These are phyloP conservation scores for Ectemnius cavifrons DNA, from an alignment of 2,888 invertebrate genomes.

Conservation along the genomic window DNA sequence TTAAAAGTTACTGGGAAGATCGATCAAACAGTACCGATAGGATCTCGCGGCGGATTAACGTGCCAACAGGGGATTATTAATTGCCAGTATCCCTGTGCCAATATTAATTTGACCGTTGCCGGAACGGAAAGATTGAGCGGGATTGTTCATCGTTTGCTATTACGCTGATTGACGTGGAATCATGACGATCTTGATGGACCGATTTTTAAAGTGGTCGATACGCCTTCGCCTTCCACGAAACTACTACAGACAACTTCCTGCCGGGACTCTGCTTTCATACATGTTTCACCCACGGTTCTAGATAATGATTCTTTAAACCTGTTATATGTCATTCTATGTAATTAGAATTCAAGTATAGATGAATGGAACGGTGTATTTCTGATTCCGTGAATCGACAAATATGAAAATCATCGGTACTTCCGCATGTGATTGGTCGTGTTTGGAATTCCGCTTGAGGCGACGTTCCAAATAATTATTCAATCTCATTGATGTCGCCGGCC, in stretches of 20 bases:
- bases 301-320: too few species aligned
- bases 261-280: too few species aligned
- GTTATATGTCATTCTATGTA: too few species aligned
- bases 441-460: constrained; percentile 13
- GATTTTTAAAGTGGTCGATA: background rate
- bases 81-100: constrained; percentile 27
- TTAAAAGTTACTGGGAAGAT: constrained; percentile 27
- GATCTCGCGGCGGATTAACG: constrained; percentile 25
- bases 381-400: too few species aligned
- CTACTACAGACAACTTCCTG: too few species aligned
- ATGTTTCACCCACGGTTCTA: too few species aligned
- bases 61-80: constrained; percentile 34
- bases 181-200: constrained; percentile 5
- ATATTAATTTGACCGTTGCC: constrained; percentile 22
- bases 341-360: too few species aligned
- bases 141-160: constrained; percentile 23
- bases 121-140: constrained; percentile 25
- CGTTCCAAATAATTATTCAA: constrained; percentile 12
- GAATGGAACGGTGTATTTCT: too few species aligned
- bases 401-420: too few species aligned
- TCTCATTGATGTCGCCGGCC: constrained; percentile 32
- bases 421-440: too few species aligned
- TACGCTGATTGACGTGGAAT: constrained; percentile 14
- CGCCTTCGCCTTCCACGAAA: too few species aligned
- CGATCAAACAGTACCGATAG: constrained; percentile 30